Evolutionary conservation across 2,113 vertebrate species (phyloP), one percentile per base, ranked within the genome.

Genomic region (Saguinus imperator): DNA sequence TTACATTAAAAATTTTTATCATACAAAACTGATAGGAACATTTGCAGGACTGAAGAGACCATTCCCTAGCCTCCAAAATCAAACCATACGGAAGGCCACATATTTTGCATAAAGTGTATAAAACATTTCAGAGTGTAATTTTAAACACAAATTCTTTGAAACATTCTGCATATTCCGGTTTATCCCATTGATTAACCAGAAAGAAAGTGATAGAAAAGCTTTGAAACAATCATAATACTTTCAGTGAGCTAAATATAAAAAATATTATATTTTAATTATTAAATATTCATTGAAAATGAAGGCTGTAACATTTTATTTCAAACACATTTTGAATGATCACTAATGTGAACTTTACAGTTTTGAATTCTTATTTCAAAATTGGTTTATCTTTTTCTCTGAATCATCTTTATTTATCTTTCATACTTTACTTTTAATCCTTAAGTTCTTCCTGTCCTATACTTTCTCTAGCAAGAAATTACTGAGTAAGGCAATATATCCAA

Each of bases 311-410:
- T 85, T 68, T 95, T 45, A 91, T 87, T 87, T 73, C 75, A 75
- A 93, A 93, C 12, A 83, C 5, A 37, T 92, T 52, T 96, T 6
- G 81, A 84, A 84, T 77, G 37, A 85, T 68, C 6, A 70, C 87
- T 88, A 77, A 87, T 77, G 86, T 95, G 14, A 94, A 27, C 4
- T 25, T 77, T n/a, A 61, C 29, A 68, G 1, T 43, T 89, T 93
- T 93, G 13, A 88, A 76, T 87, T 81, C 64, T 79, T 83, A 82
- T 85, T 91, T 96, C 8, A 86, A 89, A 80, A 64, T 16, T 73
- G 10, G 8, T 81, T 88, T 92, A 16, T 27, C 3, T 88, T 94
- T 81, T 94, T 72, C 35, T 16, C 5, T 87, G 10, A 81, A 45
- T 82, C 5, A 61, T 76, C 35, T 68, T 92, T 16, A 80, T 80